Evolutionary conservation across 2,113 vertebrate species (phyloP).

Genomic region (Ailuropoda melanoleuca): DNA sequence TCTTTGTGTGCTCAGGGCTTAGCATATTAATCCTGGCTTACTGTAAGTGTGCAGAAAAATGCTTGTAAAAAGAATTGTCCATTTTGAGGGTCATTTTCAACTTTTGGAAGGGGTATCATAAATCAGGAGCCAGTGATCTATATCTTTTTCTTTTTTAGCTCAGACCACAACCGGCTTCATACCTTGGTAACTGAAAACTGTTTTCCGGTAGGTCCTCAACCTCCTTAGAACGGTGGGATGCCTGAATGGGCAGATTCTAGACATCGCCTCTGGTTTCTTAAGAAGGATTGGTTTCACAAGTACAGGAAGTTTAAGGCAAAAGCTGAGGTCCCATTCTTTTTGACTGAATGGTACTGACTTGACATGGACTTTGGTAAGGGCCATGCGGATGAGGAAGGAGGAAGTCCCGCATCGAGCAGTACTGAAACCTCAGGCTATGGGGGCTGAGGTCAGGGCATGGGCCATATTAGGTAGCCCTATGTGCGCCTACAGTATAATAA

Average conservation of each 20-base stretch:
- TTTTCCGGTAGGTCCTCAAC: constrained; percentile 91
- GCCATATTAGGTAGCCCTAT: background rate
- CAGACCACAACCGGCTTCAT: constrained; percentile 87
- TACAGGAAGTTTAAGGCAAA: background rate
- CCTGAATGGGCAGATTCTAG: background rate
- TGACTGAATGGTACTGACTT: background rate
- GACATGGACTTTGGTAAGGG: background rate
- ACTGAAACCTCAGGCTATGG: background rate
- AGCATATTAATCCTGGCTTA: background rate
- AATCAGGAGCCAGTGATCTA: background rate
- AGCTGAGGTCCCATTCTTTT: background rate
- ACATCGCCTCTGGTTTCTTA: background rate
- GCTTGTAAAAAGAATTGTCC: background rate
- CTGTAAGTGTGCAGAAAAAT: background rate
- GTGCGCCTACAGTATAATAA: background rate
- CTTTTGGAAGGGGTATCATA: background rate
- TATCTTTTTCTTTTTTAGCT: constrained; percentile 61
- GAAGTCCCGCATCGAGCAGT: background rate
- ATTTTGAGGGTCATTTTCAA: background rate
- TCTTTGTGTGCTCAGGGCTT: background rate
- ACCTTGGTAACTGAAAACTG: constrained; percentile 94
- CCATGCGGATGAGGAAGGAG: background rate
- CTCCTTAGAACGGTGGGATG: background rate
- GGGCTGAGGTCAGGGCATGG: background rate
- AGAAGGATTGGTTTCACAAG: background rate